A percentile compares a stretch with the other conserved stretches of the same genome.
Conservation (phyloP, 2,113 vertebrate genomes). For the Tympanuchus pallidicinctus region DNA sequence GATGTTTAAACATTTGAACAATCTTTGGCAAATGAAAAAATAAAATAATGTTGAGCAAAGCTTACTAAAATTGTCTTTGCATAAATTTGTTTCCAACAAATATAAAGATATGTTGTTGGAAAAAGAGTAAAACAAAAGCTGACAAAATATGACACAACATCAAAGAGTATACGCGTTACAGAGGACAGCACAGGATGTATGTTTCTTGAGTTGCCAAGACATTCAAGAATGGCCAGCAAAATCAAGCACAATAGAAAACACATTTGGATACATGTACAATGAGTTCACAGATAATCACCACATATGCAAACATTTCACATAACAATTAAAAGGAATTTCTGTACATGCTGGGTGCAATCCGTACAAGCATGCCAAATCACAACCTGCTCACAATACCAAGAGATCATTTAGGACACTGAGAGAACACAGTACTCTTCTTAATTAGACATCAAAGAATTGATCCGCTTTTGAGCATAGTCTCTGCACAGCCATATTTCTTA, state of each 20-base stretch:
- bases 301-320: constrained; percentile 88
- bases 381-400: constrained; percentile 77
- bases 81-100: constrained; percentile 93
- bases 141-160: constrained; percentile 83
- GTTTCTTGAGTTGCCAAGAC: constrained; percentile 91
- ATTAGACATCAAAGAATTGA: constrained; percentile 54
- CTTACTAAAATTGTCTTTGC: constrained; percentile 84
- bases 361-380: constrained; percentile 88
- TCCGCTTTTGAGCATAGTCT: constrained; percentile 63
- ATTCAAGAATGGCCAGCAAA: constrained; percentile 85
- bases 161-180: constrained; percentile 83
- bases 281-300: constrained; percentile 86
- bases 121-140: constrained; percentile 83
- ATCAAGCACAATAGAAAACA: constrained; percentile 93
- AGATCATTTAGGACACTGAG: constrained; percentile 67
- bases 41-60: constrained; percentile 71
- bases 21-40: constrained; percentile 49
- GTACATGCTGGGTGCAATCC: constrained; percentile 88
- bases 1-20: constrained; percentile 52
- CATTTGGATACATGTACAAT: constrained; percentile 86
- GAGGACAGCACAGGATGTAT: constrained; percentile 89
- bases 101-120: constrained; percentile 91
- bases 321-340: constrained; percentile 85
- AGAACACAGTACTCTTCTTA: constrained; percentile 64
- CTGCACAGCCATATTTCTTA: constrained; percentile 57